phyloP scores from a whole-genome alignment of 2,113 vertebrate genomes.

The Chlamydotis undulata region DNA sequence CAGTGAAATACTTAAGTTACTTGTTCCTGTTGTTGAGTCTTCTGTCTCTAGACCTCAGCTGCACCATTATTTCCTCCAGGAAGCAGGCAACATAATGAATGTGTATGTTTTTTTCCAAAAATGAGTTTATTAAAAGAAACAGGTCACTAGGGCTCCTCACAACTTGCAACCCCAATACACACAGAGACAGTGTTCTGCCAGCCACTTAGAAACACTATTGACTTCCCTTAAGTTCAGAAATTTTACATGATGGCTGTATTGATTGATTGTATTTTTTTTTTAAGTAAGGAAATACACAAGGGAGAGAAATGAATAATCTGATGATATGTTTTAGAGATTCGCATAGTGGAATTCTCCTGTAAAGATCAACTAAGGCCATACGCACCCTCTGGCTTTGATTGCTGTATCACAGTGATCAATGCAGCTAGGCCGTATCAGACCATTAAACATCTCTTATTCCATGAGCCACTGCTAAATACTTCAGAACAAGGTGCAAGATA shows the following conservation, averaged over 20 bases:
- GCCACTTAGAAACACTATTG: neutral
- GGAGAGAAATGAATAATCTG: constrained; percentile 16
- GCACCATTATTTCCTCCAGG: constrained; percentile 2
- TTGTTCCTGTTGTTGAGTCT: constrained; percentile 8
- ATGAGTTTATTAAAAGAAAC: constrained; percentile 33
- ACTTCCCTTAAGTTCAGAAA: constrained; percentile 11
- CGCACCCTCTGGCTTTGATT: constrained; percentile 4
- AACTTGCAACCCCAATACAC: neutral
- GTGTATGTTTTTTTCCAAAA: constrained; percentile 23
- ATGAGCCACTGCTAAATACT: constrained; percentile 34
- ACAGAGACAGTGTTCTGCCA: neutral
- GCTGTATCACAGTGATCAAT: neutral
- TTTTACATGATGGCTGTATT: neutral
- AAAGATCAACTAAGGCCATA: constrained; percentile 9
- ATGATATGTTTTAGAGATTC: neutral
- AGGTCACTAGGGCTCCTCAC: neutral
- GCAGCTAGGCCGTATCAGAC: neutral
- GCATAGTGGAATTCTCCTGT: neutral
- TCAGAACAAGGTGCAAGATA: constrained; percentile 44
- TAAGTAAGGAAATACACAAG: neutral
- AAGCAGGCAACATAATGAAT: constrained; percentile 22
- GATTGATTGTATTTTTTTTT: constrained; percentile 15
- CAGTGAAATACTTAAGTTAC: neutral
- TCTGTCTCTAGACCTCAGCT: neutral
- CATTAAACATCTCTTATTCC: constrained; percentile 47